Conservation (phyloP, 2,888 invertebrate genomes). For the Villa cingulata region DNA sequence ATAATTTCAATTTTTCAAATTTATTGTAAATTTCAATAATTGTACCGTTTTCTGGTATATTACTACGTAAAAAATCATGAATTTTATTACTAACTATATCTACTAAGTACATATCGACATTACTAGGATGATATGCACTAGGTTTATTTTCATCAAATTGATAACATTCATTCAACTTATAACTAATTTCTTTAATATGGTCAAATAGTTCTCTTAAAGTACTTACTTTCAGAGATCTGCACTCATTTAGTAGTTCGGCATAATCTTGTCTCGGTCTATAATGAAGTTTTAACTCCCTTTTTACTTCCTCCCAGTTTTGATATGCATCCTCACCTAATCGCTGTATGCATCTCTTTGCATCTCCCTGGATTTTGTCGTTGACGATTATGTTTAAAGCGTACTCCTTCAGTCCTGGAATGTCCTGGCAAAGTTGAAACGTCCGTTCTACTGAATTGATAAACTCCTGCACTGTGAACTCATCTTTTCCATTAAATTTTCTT, state of each 20-base stretch:
- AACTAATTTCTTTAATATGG: conserved; percentile 1
- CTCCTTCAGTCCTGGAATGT: neutral
- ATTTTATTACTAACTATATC: conserved; percentile 4
- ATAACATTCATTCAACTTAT: conserved; percentile 2
- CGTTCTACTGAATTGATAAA: neutral
- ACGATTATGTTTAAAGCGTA: neutral
- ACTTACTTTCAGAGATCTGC: conserved; percentile 1
- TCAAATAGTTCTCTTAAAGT: conserved; percentile 4
- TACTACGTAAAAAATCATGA: conserved; percentile 1
- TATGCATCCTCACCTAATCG: neutral
- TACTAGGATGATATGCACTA: conserved; percentile 1
- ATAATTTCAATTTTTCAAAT: conserved; percentile 1
- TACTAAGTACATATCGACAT: conserved; percentile 4
- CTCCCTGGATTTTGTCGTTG: conserved; percentile 1
- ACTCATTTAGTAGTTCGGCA: neutral
- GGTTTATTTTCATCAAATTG: conserved; percentile 1
- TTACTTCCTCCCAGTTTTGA: neutral
- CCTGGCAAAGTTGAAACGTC: neutral
- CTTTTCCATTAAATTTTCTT: neutral
- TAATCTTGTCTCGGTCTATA: neutral
- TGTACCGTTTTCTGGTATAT: conserved; percentile 4
- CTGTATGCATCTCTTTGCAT: conserved; percentile 3
- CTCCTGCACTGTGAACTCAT: neutral
- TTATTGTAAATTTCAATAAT: conserved; percentile 3
- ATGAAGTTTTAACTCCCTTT: conserved; percentile 2